Percentiles rank a stretch among this genome's conserved stretches.
These are phyloP conservation scores for Dasyornis broadbenti DNA, from an alignment of 2,113 vertebrate genomes.

Conservation along the genomic window DNA sequence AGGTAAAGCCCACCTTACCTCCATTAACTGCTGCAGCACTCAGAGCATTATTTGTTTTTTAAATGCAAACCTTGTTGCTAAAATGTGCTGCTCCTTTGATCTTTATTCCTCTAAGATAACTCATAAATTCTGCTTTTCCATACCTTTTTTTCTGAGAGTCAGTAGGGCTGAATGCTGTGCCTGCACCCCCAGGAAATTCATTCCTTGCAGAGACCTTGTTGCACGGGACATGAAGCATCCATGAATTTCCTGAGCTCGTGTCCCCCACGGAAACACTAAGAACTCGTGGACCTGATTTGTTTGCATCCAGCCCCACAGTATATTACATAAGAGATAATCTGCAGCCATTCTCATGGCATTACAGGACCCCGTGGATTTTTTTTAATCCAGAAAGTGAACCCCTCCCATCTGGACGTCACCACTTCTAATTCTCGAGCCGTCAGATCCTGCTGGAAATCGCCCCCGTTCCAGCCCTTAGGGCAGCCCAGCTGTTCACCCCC, in stretches of 20 bases:
- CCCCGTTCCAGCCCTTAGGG: background rate
- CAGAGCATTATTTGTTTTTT: background rate
- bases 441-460: background rate
- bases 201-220: background rate
- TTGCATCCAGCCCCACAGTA: background rate
- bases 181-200: background rate
- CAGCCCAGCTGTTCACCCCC: background rate
- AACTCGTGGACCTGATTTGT: background rate
- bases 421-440: background rate
- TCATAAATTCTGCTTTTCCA: background rate
- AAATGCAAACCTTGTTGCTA: background rate
- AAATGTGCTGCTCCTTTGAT: background rate
- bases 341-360: constrained; percentile 12
- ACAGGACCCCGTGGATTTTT: background rate
- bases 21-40: background rate
- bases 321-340: constrained; percentile 66
- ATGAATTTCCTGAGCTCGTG: background rate
- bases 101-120: background rate
- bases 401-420: background rate
- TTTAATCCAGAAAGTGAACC: constrained; percentile 6
- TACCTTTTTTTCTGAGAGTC: constrained; percentile 1
- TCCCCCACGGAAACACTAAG: background rate
- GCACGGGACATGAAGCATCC: background rate
- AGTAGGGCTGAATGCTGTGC: background rate
- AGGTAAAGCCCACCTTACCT: background rate